These are phyloP conservation scores for Pristionchus japonicus DNA, from an alignment of 2,888 invertebrate genomes.

Conservation along the genomic window DNA sequence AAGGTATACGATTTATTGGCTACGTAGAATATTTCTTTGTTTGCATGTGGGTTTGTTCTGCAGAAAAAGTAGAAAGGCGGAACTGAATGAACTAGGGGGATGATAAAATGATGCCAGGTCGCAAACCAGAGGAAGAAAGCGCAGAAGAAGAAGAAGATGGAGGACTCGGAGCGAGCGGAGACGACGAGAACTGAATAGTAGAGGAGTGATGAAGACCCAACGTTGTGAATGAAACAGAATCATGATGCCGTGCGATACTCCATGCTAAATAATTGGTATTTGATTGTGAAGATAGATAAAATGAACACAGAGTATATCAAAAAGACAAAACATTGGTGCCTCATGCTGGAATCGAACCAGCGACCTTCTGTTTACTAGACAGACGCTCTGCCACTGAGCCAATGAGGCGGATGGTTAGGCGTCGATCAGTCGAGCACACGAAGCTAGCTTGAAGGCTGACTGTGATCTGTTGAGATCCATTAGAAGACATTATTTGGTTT, in stretches of 20 bases:
- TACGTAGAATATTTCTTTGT: not conserved
- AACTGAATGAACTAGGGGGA: not conserved
- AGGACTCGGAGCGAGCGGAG: slow-evolving; percentile 36
- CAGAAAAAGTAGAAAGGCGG: not conserved
- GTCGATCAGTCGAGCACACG: not conserved
- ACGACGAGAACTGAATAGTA: not conserved
- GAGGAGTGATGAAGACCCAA: not conserved
- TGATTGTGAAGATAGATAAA: too few species aligned
- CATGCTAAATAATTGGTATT: too few species aligned
- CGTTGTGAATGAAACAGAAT: too few species aligned
- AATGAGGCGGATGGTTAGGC: slow-evolving; percentile 61
- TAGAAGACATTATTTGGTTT: too few species aligned
- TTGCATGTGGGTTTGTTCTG: too few species aligned
- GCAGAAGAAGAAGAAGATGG: slow-evolving; percentile 51
- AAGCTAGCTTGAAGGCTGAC: not conserved
- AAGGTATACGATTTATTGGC: slow-evolving; percentile 35
- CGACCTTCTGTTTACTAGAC: slow-evolving; percentile 73
- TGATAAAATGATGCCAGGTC: not conserved
- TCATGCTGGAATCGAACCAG: slow-evolving; percentile 63
- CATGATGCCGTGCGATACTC: too few species aligned
- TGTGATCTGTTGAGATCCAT: not conserved
- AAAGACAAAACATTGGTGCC: slow-evolving; percentile 50
- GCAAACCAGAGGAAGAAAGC: slow-evolving; percentile 53
- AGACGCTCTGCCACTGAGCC: slow-evolving; percentile 75
- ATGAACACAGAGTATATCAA: not conserved